Percentiles rank a stretch among this genome's conserved stretches.
Evolutionary conservation across 2,888 invertebrate species (phyloP).

Genomic region (Trachelus troglodyta): DNA sequence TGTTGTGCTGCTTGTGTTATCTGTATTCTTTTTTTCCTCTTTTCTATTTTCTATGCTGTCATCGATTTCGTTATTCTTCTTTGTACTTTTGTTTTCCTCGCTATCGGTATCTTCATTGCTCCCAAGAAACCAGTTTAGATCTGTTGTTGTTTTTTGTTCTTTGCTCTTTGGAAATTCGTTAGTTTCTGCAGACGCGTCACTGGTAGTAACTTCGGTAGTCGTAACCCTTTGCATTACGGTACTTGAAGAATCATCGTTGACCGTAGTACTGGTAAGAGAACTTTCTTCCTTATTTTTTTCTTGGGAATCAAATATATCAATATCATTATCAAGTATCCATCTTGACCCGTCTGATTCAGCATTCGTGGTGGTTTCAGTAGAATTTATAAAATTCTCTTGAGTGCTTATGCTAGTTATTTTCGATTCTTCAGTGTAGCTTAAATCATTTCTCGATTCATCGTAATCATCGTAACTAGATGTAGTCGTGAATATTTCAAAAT

Average conservation of each 20-base stretch:
- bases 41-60: neutral
- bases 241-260: neutral
- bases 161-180: neutral
- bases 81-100: neutral
- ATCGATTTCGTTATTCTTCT: neutral
- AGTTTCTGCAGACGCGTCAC: neutral
- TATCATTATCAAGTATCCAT: no score
- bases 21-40: neutral
- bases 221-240: neutral
- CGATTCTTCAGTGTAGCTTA: neutral
- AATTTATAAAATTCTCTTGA: neutral
- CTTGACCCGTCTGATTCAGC: no score
- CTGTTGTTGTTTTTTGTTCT: neutral
- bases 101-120: neutral
- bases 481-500: neutral
- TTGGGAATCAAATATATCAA: neutral
- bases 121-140: neutral
- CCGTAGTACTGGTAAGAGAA: neutral
- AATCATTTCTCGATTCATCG: neutral
- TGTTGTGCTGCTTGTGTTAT: neutral
- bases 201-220: neutral
- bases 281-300: neutral
- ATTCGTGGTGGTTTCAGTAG: neutral
- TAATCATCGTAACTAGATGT: neutral
- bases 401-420: neutral